A percentile compares a stretch with the other conserved stretches of the same genome.
Evolutionary conservation across 1,140 invertebrate genomes (phyloP).

Genomic region (Cepaea nemoralis): DNA sequence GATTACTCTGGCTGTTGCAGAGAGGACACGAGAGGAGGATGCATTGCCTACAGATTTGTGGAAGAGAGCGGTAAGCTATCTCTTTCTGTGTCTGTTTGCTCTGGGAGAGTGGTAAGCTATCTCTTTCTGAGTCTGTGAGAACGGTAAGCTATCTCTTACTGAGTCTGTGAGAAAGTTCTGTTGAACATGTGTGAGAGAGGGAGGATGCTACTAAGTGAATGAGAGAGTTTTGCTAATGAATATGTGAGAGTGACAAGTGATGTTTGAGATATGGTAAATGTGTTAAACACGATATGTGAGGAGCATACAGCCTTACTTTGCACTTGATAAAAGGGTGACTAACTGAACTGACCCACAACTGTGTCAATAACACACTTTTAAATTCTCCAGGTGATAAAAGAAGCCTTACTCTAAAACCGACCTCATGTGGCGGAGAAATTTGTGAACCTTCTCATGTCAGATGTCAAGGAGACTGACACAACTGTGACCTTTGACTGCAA

Average conservation of each 20-base stretch:
- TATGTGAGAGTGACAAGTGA: no score
- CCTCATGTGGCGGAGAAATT: slow-evolving; percentile 69
- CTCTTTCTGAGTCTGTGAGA: no score
- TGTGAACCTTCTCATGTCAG: slow-evolving; percentile 58
- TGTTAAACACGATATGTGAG: no score
- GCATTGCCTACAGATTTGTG: slow-evolving; percentile 70
- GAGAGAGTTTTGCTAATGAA: no score
- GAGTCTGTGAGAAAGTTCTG: no score
- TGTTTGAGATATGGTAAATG: no score
- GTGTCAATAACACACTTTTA: background rate
- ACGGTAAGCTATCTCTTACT: no score
- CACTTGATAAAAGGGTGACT: no score
- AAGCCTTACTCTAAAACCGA: slow-evolving; percentile 68
- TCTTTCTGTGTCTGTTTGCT: background rate
- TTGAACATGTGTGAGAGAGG: no score
- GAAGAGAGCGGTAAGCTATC: slow-evolving; percentile 67
- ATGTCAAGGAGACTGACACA: slow-evolving; percentile 54
- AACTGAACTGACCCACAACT: background rate
- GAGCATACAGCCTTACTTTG: no score
- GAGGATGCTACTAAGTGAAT: no score
- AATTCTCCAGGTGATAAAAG: slow-evolving; percentile 67
- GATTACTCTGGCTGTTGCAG: slow-evolving; percentile 65
- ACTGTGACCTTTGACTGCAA: slow-evolving; percentile 55
- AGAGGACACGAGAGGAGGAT: slow-evolving; percentile 68
- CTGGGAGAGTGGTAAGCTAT: slow-evolving; percentile 64